Conservation (phyloP, 2,797 vertebrate genomes). For the Alfaro cultratus region DNA sequence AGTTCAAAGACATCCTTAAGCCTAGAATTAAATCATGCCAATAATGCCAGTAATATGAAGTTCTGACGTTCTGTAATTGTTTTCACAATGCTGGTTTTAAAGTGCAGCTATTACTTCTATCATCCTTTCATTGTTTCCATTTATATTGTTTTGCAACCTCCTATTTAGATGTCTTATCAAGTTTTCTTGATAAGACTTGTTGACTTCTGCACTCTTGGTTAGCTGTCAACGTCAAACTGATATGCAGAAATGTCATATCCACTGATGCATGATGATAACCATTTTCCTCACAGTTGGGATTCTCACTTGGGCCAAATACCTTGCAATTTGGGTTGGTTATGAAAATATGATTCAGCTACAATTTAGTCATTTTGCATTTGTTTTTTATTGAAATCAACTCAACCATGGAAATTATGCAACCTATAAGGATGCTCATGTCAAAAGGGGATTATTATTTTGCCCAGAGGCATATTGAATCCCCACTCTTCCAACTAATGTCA, state of each 20-base stretch:
- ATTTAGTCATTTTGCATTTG: neutral
- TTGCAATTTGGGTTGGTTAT: neutral
- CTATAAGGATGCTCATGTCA: too few relatives aligned
- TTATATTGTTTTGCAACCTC: neutral
- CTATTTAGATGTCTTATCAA: neutral
- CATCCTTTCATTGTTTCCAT: neutral
- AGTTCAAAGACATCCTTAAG: neutral
- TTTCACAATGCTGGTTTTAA: neutral
- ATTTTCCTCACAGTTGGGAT: neutral
- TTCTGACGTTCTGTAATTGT: neutral
- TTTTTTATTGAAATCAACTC: neutral
- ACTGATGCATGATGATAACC: neutral
- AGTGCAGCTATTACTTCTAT: neutral
- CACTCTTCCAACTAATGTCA: neutral
- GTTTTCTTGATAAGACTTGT: neutral
- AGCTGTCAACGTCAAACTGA: neutral
- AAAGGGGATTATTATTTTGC: neutral
- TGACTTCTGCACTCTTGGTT: neutral
- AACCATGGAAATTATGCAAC: neutral
- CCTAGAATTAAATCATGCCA: neutral
- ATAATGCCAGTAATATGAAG: neutral
- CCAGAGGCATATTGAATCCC: neutral
- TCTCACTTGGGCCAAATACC: neutral
- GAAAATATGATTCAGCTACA: conserved; percentile 5
- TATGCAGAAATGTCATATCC: neutral